phyloP scores from a whole-genome alignment of 2,797 vertebrate genomes.

The Atherinosoma microstoma region DNA sequence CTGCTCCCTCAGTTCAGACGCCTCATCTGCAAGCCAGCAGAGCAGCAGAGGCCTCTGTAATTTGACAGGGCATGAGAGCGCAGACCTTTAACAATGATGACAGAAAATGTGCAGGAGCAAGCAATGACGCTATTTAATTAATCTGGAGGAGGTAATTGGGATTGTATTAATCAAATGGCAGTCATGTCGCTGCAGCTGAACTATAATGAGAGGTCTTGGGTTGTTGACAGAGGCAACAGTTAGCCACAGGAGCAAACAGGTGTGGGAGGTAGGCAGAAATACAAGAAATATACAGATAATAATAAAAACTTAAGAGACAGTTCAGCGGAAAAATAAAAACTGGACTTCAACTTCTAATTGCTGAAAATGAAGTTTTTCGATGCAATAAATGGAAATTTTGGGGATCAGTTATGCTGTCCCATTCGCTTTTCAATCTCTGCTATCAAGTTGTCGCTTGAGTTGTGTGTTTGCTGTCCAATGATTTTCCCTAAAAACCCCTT shows the following conservation, averaged over 20 bases:
- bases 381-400: slow-evolving; percentile 19
- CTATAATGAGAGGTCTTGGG: slow-evolving; percentile 48
- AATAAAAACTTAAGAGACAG: too few relatives aligned
- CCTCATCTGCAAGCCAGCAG: slow-evolving; percentile 39
- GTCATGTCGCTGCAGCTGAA: slow-evolving; percentile 40
- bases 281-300: background rate
- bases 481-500: slow-evolving; percentile 59
- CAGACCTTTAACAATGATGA: slow-evolving; percentile 32
- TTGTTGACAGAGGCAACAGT: slow-evolving; percentile 14
- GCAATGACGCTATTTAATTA: slow-evolving; percentile 45
- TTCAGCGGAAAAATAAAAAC: too few relatives aligned
- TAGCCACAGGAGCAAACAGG: background rate
- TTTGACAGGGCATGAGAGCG: slow-evolving; percentile 31
- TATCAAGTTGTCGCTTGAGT: slow-evolving; percentile 41
- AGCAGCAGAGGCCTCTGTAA: slow-evolving; percentile 35
- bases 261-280: background rate
- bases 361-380: background rate
- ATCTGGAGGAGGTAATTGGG: slow-evolving; percentile 47
- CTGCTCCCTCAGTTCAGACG: slow-evolving; percentile 32
- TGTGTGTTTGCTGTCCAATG: slow-evolving; percentile 64
- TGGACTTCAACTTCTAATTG: too few relatives aligned
- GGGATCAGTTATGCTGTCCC: slow-evolving; percentile 20
- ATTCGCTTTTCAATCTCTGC: slow-evolving; percentile 56
- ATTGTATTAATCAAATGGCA: slow-evolving; percentile 60
- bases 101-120: slow-evolving; percentile 43